Conservation (phyloP, 2,797 vertebrate genomes). For the Gobionotothen gibberifrons region DNA sequence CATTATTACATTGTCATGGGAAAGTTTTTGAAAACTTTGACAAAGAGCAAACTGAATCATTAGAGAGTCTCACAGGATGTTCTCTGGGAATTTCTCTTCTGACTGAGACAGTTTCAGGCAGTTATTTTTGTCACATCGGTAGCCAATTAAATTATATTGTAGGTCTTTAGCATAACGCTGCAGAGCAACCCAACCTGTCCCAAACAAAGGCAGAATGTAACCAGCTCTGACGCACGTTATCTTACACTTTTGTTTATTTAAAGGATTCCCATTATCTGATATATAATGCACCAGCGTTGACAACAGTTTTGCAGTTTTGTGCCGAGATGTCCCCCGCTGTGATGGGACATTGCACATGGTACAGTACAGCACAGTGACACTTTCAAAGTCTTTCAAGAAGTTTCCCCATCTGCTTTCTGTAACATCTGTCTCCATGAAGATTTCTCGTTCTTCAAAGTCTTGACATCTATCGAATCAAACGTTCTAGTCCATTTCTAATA, state of each 20-base stretch:
- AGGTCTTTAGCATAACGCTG: conserved; percentile 49
- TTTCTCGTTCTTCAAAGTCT: conserved; percentile 19
- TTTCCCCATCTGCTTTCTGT: conserved; percentile 5
- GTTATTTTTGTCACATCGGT: conserved; percentile 66
- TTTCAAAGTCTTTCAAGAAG: conserved; percentile 33
- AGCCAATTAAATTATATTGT: conserved; percentile 69
- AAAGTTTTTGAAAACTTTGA: conserved; percentile 64
- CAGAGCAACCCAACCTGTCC: conserved; percentile 5
- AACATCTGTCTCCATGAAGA: background rate
- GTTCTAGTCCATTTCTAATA: conserved; percentile 10
- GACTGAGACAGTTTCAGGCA: conserved; percentile 38
- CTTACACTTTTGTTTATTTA: background rate
- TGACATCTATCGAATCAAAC: conserved; percentile 21
- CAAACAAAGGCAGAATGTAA: conserved; percentile 18
- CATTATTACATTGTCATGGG: conserved; percentile 46
- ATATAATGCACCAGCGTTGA: background rate
- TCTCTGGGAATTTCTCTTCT: conserved; percentile 18
- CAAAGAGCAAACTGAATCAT: conserved; percentile 66
- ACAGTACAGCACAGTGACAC: conserved; percentile 5
- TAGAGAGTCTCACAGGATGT: conserved; percentile 61
- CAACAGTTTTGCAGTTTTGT: background rate
- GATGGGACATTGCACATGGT: conserved; percentile 1
- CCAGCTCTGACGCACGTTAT: background rate
- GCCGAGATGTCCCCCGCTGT: background rate
- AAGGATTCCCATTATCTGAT: too few relatives aligned